Evolutionary conservation across 2,113 vertebrate species (phyloP), one percentile per base, ranked within the genome.

Genomic region (Phrynosoma platyrhinos): DNA sequence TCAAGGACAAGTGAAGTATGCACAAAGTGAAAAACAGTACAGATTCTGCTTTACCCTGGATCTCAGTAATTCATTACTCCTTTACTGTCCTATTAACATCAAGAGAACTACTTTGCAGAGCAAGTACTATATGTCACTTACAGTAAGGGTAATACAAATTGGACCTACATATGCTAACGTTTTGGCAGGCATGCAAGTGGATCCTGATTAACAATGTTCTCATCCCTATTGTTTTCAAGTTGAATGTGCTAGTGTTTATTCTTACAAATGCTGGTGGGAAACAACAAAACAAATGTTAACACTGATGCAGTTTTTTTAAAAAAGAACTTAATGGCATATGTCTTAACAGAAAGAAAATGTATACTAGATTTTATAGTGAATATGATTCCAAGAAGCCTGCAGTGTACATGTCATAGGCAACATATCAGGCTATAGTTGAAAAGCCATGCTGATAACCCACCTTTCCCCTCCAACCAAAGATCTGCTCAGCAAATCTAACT

Each of bases 111-210:
- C 84, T 74, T 62, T 0, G 66, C 80, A 81, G 12, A 25, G 25
- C 47, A 82, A 30, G 77, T 18, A n/a, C 21, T 55, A 53, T 6
- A 52, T n/a, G 13, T 0, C 0, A 86, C 90, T 1, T 1, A 0
- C 74, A 86, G 74, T 7, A 21, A 5, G 0, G 27, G 91, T 66
- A 68, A 53, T 52, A 13, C 9, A 71, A 53, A 89, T 64, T 82
- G 0, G 0, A 32, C 12, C 64, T 87, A 82, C 64, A 82, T 42
- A 42, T 0, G 79, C 85, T 78, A 42, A 78, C 52, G 14, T 32
- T 78, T 88, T 89, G 32, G 84, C 75, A 84, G 87, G 86, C 0
- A 0, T 81, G 74, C 86, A 94, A 86, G 87, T 89, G 42, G 83
- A 79, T 92, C 87, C 77, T 78, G 85, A 72, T 71, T 14, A 20